Evolutionary conservation across 2,888 invertebrate species (phyloP), one percentile per base, ranked within the genome.

Genomic region (Seira sanloemensis): DNA sequence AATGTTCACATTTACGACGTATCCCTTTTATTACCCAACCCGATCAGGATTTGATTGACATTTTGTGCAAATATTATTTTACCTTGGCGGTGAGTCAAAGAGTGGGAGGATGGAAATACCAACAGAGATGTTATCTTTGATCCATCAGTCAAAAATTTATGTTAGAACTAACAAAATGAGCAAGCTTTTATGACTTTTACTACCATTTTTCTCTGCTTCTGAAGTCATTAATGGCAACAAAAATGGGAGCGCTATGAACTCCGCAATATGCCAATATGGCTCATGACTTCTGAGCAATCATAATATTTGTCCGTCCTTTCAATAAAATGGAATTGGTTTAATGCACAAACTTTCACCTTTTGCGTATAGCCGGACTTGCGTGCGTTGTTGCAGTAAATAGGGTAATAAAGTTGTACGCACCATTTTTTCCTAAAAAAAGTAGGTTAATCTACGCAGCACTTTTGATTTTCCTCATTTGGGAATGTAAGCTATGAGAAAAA

Each of bases 11-110:
- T n/a, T n/a, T n/a, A n/a, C n/a, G n/a, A n/a, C n/a, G n/a, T n/a
- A n/a, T n/a, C n/a, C n/a, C n/a, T n/a, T n/a, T n/a, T n/a, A n/a
- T n/a, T n/a, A n/a, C n/a, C n/a, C n/a, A n/a, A 37, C 12, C 37
- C 4, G 37, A 37, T 37, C 67, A 67, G 25, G 12, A n/a, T 25
- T 67, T 67, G 67, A 67, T 67, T 67, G 67, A 67, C 67, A 25
- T 67, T 67, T 23, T 67, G 25, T 26, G 65, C 24, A 65, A 65
- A 21, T n/a, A 23, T 7, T n/a, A n/a, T n/a, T n/a, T n/a, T n/a
- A 37, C 12, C 37, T 4, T 37, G 12, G 12, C 37, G 12, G 37
- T 37, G 12, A 37, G 37, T 37, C 37, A 37, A 4, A 7, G 5
- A 37, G 37, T 37, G 4, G 5, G 4, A 37, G 37, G 12, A 37